Base-by-base conservation (phyloP, 2,797 vertebrate species). In the Malurus leucopterus region DNA sequence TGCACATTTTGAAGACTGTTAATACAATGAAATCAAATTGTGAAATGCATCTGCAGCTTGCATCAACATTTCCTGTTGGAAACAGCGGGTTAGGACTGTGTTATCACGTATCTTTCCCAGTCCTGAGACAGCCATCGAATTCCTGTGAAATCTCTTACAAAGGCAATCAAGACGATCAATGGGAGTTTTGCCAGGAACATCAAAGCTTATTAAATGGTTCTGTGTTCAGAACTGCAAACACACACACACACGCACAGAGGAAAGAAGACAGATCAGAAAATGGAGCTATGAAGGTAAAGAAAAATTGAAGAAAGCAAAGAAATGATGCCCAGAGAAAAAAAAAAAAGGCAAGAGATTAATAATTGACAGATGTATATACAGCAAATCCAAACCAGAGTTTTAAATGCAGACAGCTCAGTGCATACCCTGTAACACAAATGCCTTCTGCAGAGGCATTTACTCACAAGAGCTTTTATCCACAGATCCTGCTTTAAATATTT, bases 121-220 rank as follows among this genome's bases (percentile, higher is more conserved):
- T 40, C 54, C 75, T 84, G 75, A 93, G 72, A 73, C 89, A 83
- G 86, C 84, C 89, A 86, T 64, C 2, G 11, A 87, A 91, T 87
- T 90, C 79, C 91, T 51, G 79, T 40, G 78, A 86, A 79, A 63
- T 58, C 69, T 90, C 81, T 89, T 90, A 84, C 71, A 62, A 88
- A 92, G 59, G 74, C 85, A 81, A 77, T 90, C 84, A 67, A 50
- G 74, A 21, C 3, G 14, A 84, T 88, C 91, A 61, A 54, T 73
- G 63, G 7, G 80, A 83, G 49, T 72, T 92, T 88, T 92, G 43
- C 80, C 59, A 19, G 51, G 23, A 67, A 85, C 73, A 84, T 86
- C 67, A 81, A 83, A 72, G 38, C 41, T 67, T 41, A 84, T 84
- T 40, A 91, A 93, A 89, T 67, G 54, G 57, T 81, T 89, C 50